Base-by-base conservation (phyloP, 1,140 invertebrate species). In the Drosophila bifasciata region DNA sequence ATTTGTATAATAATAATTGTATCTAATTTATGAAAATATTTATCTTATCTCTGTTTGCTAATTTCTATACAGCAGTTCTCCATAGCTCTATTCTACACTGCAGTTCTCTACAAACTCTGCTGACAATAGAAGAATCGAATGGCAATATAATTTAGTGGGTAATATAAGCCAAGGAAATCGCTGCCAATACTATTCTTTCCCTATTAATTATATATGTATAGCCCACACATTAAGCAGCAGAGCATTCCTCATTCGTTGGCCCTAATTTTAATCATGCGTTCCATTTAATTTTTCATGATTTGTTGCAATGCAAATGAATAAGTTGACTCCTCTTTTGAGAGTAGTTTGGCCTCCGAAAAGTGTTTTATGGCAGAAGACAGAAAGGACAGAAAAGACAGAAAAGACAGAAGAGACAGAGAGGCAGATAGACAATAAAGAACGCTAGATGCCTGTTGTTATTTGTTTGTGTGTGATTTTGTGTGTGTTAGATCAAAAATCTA, bases 401-500 rank as follows among this genome's bases (percentile, higher is more conserved):
- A n/a, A 43, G 32, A 43, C 16, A 52, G 32, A 56, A 25, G 16
- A 23, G 7, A 1, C 19, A 56, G 39, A 16, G 3, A 21, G 17
- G 13, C 32, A 48, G 52, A 16, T 28, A 21, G 49, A 15, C 58
- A 13, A 6, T 21, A 55, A 36, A 39, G 45, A 36, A 5, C 4
- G 19, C 19, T 21, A 21, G 19, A 21, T 21, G 8, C 11, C 32
- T 44, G 36, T 46, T 44, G 41, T 40, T 21, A 21, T 21, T 21
- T 21, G 19, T 19, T 19, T 19, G 1, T 71, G 62, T 28, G 50
- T 50, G 78, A 76, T 83, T 74, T n/a, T n/a, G n/a, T 62, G 56
- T 61, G 63, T 46, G 69, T 66, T 59, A 78, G 69, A 81, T 74
- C 78, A 63, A 25, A 77, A 78, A 72, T 81, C 64, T 74, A 70